Conservation (phyloP, 2,888 invertebrate genomes). For the Atrina japonica region DNA sequence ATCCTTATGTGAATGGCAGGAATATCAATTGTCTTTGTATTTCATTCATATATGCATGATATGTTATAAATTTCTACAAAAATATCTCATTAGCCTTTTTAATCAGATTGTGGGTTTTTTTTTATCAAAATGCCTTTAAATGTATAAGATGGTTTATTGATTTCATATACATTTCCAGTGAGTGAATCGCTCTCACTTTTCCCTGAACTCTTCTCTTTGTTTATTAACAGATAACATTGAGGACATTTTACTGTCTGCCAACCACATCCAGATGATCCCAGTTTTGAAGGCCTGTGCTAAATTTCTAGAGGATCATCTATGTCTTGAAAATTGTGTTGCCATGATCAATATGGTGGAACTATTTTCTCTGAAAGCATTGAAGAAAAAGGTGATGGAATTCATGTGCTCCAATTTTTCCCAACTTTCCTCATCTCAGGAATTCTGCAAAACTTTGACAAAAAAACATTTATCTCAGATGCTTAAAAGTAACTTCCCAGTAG, state of each 20-base stretch:
- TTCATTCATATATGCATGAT: too few relatives aligned
- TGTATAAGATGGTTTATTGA: too few relatives aligned
- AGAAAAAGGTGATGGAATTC: conserved; percentile 85
- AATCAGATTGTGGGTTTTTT: too few relatives aligned
- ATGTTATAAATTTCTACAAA: too few relatives aligned
- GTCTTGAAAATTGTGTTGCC: conserved; percentile 88
- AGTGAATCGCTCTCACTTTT: too few relatives aligned
- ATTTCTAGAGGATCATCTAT: conserved; percentile 86
- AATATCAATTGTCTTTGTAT: too few relatives aligned
- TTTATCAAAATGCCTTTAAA: too few relatives aligned
- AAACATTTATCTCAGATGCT: conserved; percentile 85
- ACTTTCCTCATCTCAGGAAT: conserved; percentile 84
- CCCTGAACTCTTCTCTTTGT: too few relatives aligned
- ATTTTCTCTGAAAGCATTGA: conserved; percentile 84
- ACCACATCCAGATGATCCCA: conserved; percentile 85
- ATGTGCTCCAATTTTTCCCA: conserved; percentile 85
- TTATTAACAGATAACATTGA: conserved; percentile 83
- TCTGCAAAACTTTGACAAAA: conserved; percentile 84
- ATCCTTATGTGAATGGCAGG: too few relatives aligned
- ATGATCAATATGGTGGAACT: conserved; percentile 87
- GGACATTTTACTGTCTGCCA: conserved; percentile 87
- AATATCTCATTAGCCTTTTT: too few relatives aligned
- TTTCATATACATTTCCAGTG: too few relatives aligned
- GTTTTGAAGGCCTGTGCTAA: conserved; percentile 86
- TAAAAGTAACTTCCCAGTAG: conserved; percentile 86